Percentiles rank a stretch among this genome's conserved stretches.
Evolutionary conservation across 2,797 vertebrate species (phyloP).

Genomic region (Premnoplex brunnescens): DNA sequence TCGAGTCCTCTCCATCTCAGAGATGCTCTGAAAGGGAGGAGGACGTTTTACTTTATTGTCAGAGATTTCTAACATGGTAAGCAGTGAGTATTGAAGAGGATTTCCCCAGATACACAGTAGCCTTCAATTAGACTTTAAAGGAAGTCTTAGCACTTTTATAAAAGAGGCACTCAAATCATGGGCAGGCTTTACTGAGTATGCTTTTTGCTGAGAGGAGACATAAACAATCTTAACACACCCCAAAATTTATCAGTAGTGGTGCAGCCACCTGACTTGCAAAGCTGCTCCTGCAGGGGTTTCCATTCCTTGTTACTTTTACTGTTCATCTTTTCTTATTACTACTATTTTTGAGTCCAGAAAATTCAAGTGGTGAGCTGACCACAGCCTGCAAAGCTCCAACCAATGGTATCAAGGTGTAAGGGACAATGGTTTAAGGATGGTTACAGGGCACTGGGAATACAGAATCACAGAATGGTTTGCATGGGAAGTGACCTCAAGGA

Average conservation of each 20-base stretch:
- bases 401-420: background rate
- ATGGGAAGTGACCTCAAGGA: background rate
- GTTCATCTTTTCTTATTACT: background rate
- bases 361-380: background rate
- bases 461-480: background rate
- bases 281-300: background rate
- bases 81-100: background rate
- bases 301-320: background rate
- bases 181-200: background rate
- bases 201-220: background rate
- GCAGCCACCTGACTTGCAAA: accelerated
- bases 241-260: accelerated
- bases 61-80: background rate
- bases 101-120: background rate
- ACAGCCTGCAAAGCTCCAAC: background rate
- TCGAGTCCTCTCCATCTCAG: background rate
- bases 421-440: background rate
- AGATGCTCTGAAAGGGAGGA: background rate
- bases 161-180: background rate
- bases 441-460: background rate
- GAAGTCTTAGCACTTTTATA: background rate
- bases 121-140: background rate
- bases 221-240: accelerated
- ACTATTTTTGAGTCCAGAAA: background rate
- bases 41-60: background rate